Base-by-base conservation (phyloP, 92 coral and sea anemone species). In the Porites evermanni region DNA sequence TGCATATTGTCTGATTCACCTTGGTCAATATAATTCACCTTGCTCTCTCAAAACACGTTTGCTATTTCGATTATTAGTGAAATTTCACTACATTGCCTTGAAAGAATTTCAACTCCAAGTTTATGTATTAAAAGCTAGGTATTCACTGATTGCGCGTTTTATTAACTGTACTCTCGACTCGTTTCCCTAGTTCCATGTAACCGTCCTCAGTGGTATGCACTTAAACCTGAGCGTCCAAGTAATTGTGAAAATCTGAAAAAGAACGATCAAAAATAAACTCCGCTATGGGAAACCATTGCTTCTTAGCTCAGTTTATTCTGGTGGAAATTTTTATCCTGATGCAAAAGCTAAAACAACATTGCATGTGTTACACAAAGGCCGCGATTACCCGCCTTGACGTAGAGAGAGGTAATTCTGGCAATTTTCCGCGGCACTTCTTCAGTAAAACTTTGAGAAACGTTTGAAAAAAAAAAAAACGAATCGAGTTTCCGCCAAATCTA, bases 1-100 rank as follows among this genome's bases (percentile, higher is more conserved):
- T 53, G 59, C 78, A 71, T 59, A 81, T 71, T 61, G 65, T 44
- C 16, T 6, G 67, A 47, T 58, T 81, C 70, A 81, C 86, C 86
- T 81, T 81, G 86, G 56, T 70, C 86, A 81, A 81, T 81, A 81
- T 81, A 81, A 58, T 70, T 70, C 86, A 81, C 68, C 77, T 81
- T 81, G 69, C 24, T 81, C 64, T 72, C 12, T 5, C 76, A 38
- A 58, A n/a, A 32, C 53, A 68, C 85, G 64, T 53, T 81, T 81
- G 85, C 38, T 54, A 81, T 81, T 81, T 67, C 64, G 54, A 59
- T 56, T 72, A 70, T 32, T 38, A 56, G 11, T 14, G 61, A 56
- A 56, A 56, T 56, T 56, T 56, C 8, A 11, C 12, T 14, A 11
- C 61, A 8, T 56, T 56, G 61, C 61, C 16, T 56, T 11, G 16